These are phyloP conservation scores for Hanleya hanleyi DNA, from an alignment of 2,888 invertebrate genomes.

Conservation along the genomic window DNA sequence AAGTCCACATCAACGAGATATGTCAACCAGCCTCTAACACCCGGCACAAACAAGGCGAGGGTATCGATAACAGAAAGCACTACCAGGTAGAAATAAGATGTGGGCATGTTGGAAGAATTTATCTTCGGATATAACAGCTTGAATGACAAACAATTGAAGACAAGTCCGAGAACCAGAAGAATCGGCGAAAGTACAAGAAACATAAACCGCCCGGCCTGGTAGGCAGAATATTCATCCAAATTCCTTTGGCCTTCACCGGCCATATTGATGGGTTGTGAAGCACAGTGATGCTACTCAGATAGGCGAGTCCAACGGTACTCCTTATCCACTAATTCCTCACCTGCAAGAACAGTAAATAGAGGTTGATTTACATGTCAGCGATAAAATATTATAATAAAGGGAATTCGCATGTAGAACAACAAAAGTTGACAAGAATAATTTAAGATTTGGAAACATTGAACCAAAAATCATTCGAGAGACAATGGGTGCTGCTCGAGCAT, in stretches of 20 bases:
- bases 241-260: not conserved
- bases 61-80: not conserved
- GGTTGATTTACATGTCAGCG: no score
- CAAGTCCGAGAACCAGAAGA: not conserved
- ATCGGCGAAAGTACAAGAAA: slow-evolving; percentile 5
- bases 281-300: no score
- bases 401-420: no score
- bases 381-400: no score
- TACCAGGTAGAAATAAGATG: slow-evolving; percentile 1
- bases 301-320: no score
- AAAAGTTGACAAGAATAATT: no score
- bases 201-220: not conserved
- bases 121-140: slow-evolving; percentile 4
- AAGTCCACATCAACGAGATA: not conserved
- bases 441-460: no score
- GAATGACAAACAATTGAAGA: slow-evolving; percentile 4
- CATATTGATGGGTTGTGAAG: no score
- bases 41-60: not conserved
- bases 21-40: not conserved
- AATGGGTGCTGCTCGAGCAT: no score
- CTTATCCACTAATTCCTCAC: no score
- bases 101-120: not conserved
- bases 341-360: no score
- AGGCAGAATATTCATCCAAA: not conserved
- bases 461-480: no score